Evolutionary conservation across 2,113 vertebrate genomes (phyloP), one percentile per base, ranked within the genome.

Genomic region (Eptesicus fuscus): DNA sequence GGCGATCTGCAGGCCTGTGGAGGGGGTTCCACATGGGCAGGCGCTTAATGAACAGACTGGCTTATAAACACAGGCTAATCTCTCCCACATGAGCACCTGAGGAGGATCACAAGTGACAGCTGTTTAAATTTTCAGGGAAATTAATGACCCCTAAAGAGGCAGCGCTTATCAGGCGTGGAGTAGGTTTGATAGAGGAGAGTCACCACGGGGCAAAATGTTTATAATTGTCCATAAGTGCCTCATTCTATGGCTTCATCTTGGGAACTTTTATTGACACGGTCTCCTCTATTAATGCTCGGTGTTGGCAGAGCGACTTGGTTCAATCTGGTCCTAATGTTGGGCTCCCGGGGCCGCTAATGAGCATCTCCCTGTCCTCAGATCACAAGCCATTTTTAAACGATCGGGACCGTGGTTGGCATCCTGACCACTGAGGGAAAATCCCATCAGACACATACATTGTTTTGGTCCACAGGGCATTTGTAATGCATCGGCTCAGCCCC

Each of bases 61-160:
- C 97, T 98, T 98, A 98, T 98, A 98, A 98, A 99, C 98, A 99
- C 95, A 90, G 87, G 98, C 98, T 99, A 99, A 99, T 98, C 98
- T 98, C 98, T 98, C 98, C 98, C 98, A 98, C 98, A 98, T 98
- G 98, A 98, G 98, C 98, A 98, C 98, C 98, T 98, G 98, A 98
- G 97, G 97, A 98, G 97, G 98, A 96, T 98, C 98, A 99, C 98
- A 98, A 98, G 96, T 98, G 98, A 99, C 98, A 99, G 98, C 98
- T 99, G 98, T 99, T 99, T 99, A 98, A 99, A 98, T 98, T 98
- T 98, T 96, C 96, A 98, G 91, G 97, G 92, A 98, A 99, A 99
- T 98, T 98, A 99, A 99, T 98, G 98, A 98, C 97, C 98, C 98
- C 96, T 98, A 98, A 98, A 98, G 98, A 98, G 98, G 97, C 97